Evolutionary conservation across 2,888 invertebrate genomes (phyloP).

Genomic region (Latrodectus elegans): DNA sequence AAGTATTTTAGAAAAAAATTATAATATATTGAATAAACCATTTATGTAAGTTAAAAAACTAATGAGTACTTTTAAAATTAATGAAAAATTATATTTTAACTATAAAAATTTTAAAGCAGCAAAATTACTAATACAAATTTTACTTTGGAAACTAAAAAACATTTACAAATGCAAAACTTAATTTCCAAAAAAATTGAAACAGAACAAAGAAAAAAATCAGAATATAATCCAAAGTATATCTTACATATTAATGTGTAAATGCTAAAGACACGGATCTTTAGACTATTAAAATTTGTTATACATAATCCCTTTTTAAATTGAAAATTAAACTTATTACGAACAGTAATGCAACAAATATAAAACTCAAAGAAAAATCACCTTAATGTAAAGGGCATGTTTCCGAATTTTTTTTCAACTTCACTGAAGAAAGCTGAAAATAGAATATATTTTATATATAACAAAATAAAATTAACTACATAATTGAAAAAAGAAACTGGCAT

Average conservation of each 20-base stretch:
- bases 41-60: not conserved
- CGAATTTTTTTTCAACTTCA: constrained; percentile 92
- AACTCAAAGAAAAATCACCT: constrained; percentile 74
- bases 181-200: too few relatives aligned
- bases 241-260: too few relatives aligned
- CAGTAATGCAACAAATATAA: not conserved
- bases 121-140: not conserved
- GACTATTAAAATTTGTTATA: too few relatives aligned
- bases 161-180: too few relatives aligned
- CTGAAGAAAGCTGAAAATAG: constrained; percentile 81
- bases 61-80: not conserved
- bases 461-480: not conserved
- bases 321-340: not conserved
- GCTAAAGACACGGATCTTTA: too few relatives aligned
- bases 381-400: constrained; percentile 97
- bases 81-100: not conserved
- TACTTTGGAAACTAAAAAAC: not conserved
- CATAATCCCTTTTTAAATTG: too few relatives aligned
- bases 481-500: not conserved
- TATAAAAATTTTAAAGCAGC: not conserved
- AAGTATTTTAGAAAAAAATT: not conserved
- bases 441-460: not conserved
- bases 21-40: not conserved
- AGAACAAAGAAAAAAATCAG: too few relatives aligned
- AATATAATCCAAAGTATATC: too few relatives aligned